phyloP scores from a whole-genome alignment of 1,140 invertebrate species.

The Coelopa frigida region DNA sequence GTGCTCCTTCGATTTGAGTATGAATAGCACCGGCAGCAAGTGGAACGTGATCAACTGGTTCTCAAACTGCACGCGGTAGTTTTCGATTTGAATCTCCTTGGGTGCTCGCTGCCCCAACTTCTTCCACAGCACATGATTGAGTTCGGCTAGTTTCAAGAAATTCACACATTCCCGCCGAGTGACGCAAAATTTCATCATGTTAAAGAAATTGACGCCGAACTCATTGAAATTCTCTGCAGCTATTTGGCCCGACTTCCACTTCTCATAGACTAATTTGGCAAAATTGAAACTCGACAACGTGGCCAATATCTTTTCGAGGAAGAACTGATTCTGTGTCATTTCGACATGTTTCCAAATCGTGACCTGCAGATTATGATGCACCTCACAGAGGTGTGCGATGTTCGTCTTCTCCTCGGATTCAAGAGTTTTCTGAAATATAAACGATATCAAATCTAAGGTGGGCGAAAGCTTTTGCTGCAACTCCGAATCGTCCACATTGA shows the following conservation, averaged over 20 bases:
- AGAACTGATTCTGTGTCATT: conserved; percentile 33
- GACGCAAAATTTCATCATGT: conserved; percentile 51
- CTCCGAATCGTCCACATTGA: conserved; percentile 47
- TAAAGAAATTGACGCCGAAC: conserved; percentile 42
- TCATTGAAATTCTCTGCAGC: conserved; percentile 33
- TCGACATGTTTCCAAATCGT: conserved; percentile 39
- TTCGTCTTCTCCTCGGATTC: conserved; percentile 30
- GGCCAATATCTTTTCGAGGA: conserved; percentile 26
- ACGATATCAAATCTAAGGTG: conserved; percentile 47
- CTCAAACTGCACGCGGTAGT: conserved; percentile 43
- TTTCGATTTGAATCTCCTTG: conserved; percentile 36
- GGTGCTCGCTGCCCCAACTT: conserved; percentile 30
- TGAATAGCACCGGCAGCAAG: conserved; percentile 53
- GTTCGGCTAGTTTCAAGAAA: conserved; percentile 41
- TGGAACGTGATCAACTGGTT: conserved; percentile 54
- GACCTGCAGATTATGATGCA: conserved; percentile 28
- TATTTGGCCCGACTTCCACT: conserved; percentile 22
- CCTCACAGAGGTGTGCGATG: conserved; percentile 24
- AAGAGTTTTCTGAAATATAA: conserved; percentile 38
- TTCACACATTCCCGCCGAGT: conserved; percentile 29
- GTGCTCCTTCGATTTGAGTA: conserved; percentile 43
- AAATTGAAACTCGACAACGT: conserved; percentile 28
- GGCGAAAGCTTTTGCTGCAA: conserved; percentile 49
- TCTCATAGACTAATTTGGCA: conserved; percentile 31
- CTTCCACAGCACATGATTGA: conserved; percentile 42